phyloP scores from a whole-genome alignment of 2,113 vertebrate species.

The Thamnaconus septentrionalis region DNA sequence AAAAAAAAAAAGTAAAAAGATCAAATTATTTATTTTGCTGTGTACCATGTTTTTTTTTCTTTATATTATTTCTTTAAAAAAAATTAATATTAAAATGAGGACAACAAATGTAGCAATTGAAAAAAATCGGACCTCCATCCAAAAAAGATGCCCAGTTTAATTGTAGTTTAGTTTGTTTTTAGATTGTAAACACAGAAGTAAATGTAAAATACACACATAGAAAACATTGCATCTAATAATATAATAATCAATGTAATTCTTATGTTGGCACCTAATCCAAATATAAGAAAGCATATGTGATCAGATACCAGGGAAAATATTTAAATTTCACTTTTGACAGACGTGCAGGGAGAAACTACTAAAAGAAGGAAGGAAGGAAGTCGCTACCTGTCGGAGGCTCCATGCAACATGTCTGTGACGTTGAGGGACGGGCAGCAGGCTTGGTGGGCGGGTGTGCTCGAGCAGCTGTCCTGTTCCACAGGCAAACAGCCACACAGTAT shows the following conservation, averaged over 20 bases:
- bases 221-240: no score
- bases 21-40: no score
- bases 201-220: no score
- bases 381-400: constrained; percentile 72
- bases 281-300: not conserved
- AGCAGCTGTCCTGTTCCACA: constrained; percentile 71
- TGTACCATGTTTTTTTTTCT: no score
- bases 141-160: no score
- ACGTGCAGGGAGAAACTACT: not conserved
- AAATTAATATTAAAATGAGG: no score
- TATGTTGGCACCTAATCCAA: not conserved
- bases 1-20: not conserved
- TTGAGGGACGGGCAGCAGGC: constrained; percentile 75
- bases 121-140: no score
- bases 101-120: no score
- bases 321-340: not conserved
- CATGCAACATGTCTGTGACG: constrained; percentile 75
- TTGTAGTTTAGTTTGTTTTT: no score
- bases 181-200: no score
- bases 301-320: not conserved
- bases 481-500: constrained; percentile 39
- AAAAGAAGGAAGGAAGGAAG: constrained; percentile 7
- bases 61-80: no score
- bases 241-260: no score
- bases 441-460: constrained; percentile 73